phyloP scores from a whole-genome alignment of 2,113 vertebrate species.

The Etheostoma spectabile region DNA sequence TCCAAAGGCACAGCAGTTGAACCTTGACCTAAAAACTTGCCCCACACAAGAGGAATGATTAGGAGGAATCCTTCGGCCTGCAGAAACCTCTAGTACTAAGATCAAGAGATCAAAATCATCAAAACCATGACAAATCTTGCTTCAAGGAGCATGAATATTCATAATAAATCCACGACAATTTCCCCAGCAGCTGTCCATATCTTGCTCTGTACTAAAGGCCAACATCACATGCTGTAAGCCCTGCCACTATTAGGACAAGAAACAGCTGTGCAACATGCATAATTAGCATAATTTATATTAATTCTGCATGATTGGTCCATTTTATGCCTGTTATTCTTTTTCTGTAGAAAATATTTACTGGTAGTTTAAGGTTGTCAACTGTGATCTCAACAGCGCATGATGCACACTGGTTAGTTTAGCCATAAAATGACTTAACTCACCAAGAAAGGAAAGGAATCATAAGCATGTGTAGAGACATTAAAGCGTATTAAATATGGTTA shows the following conservation, averaged over 20 bases:
- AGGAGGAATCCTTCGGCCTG: not conserved
- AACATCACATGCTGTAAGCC: too few relatives aligned
- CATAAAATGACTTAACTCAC: not conserved
- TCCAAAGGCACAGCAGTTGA: not conserved
- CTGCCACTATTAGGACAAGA: too few relatives aligned
- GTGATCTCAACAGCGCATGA: not conserved
- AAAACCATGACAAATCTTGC: not conserved
- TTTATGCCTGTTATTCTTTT: not conserved
- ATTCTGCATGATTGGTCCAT: not conserved
- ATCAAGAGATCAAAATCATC: not conserved
- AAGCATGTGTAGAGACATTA: not conserved
- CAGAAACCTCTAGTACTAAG: not conserved
- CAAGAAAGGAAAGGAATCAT: not conserved
- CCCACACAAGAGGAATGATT: not conserved
- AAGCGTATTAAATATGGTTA: constrained; percentile 17
- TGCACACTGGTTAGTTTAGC: not conserved
- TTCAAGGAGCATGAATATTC: not conserved
- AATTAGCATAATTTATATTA: too few relatives aligned
- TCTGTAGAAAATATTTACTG: not conserved
- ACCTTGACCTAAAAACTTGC: not conserved
- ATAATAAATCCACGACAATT: too few relatives aligned
- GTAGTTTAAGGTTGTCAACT: not conserved
- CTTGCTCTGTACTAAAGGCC: too few relatives aligned
- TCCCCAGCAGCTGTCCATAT: too few relatives aligned
- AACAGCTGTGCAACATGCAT: too few relatives aligned